Evolutionary conservation across 2,888 invertebrate genomes (phyloP), one percentile per base, ranked within the genome.

Genomic region (Oligia latruncula): DNA sequence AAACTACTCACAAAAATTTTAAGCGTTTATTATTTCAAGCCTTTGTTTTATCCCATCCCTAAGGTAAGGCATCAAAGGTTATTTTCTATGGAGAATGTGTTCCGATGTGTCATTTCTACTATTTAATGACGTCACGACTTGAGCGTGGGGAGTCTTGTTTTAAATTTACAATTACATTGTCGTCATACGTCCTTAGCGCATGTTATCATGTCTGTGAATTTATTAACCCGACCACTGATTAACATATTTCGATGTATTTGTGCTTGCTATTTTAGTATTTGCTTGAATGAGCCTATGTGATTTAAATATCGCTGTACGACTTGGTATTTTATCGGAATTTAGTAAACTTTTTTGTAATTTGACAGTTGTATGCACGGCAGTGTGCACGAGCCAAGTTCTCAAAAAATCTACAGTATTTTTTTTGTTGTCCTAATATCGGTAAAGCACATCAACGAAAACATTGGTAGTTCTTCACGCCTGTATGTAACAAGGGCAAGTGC

Each of bases 71-170:
- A 62, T 46, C 40, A 72, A 71, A 79, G 76, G 62, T 79, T 74
- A 83, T 77, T 82, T 82, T 74, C 74, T 62, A 84, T 83, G 78
- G 71, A 43, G 77, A 81, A 82, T 87, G 70, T 80, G 77, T 74
- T 73, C 74, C 77, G 62, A 81, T 71, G 89, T 84, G 82, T 88
- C 88, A 88, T 84, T 88, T 84, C 77, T 64, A 71, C 75, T 58
- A 74, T 81, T 83, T 77, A 81, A 65, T 62, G 71, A 71, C 71
- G 83, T 86, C 86, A 88, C 83, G 88, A 88, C 78, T 66, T 55
- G 79, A 17, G 75, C 70, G 81, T 84, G 89, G 81, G 89, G 86
- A 82, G 81, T 86, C 88, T 83, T 83, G 82, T 87, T 87, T 88
- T 84, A 83, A 78, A 83, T 83, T 88, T 89, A 89, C 71, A 86